Percentiles rank a stretch among this genome's conserved stretches.
These are phyloP conservation scores for Mylabris phalerata DNA, from an alignment of 1,140 invertebrate species.

Conservation along the genomic window DNA sequence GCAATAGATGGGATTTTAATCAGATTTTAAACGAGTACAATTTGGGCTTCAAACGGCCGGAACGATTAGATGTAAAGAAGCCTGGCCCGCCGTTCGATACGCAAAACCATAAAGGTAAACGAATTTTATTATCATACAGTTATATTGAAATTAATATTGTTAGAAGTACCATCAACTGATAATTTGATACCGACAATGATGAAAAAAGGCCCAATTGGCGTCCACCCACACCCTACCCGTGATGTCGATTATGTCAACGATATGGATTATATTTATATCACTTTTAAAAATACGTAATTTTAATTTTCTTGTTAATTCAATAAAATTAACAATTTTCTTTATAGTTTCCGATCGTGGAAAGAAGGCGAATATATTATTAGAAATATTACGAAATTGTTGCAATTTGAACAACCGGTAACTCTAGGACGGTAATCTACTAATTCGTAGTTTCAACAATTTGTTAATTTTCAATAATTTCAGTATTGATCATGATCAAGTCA, in stretches of 20 bases:
- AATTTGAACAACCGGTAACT: constrained; percentile 46
- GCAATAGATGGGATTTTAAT: constrained; percentile 38
- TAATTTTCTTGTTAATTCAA: background rate
- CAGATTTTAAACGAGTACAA: constrained; percentile 48
- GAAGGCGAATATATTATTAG: constrained; percentile 51
- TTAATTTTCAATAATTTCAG: constrained; percentile 44
- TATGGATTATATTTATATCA: constrained; percentile 60
- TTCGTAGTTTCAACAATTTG: background rate
- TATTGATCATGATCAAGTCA: constrained; percentile 67
- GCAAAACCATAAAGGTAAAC: constrained; percentile 16
- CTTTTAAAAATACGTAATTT: constrained; percentile 56
- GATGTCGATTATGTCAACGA: constrained; percentile 56
- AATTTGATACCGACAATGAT: constrained; percentile 31
- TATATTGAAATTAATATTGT: constrained; percentile 5
- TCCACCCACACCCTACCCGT: constrained; percentile 38
- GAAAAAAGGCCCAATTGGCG: constrained; percentile 45
- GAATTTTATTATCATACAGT: too few species aligned
- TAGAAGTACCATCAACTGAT: background rate
- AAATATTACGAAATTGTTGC: constrained; percentile 54
- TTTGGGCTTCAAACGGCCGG: constrained; percentile 73
- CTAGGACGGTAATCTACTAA: too few species aligned
- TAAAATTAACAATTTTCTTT: constrained; percentile 15
- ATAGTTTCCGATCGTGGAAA: constrained; percentile 47
- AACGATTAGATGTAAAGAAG: constrained; percentile 91
- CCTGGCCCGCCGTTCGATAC: constrained; percentile 72